phyloP scores from a whole-genome alignment of 2,113 vertebrate species.

The Oenanthe melanoleuca region DNA sequence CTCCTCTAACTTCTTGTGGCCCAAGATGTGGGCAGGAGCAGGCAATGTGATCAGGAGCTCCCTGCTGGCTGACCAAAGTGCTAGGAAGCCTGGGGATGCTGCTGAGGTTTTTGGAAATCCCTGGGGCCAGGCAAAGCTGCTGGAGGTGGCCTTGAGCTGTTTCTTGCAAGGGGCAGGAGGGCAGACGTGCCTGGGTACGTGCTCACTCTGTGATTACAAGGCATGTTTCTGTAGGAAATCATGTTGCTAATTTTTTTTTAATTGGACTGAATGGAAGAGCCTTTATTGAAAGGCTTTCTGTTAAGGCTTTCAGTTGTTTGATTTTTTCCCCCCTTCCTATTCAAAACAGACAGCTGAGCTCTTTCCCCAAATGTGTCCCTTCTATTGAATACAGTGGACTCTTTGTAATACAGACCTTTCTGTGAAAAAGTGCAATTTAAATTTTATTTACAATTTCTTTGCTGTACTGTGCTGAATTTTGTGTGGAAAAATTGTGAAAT shows the following conservation, averaged over 20 bases:
- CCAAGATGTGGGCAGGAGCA: not conserved
- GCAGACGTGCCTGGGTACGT: accelerated
- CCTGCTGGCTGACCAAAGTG: accelerated
- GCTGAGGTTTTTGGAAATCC: not conserved
- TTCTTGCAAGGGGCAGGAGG: not conserved
- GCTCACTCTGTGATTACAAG: not conserved
- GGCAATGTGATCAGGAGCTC: not conserved
- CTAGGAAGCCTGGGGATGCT: accelerated
- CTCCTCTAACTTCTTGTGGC: not conserved
- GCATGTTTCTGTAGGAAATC: not conserved
- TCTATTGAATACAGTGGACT: not conserved
- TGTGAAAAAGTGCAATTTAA: not conserved
- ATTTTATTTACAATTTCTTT: not conserved
- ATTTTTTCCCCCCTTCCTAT: not conserved
- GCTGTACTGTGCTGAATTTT: not conserved
- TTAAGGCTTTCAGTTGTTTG: not conserved
- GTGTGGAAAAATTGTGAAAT: not conserved
- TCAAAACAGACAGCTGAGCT: not conserved
- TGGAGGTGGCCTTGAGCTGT: not conserved
- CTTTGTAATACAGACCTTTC: not conserved
- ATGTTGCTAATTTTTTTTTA: not conserved
- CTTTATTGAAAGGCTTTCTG: not conserved
- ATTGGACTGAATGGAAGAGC: not conserved
- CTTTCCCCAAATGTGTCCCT: not conserved
- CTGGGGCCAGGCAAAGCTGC: not conserved